Conservation (phyloP, 2,888 invertebrate species). For the Hololepta plana region DNA sequence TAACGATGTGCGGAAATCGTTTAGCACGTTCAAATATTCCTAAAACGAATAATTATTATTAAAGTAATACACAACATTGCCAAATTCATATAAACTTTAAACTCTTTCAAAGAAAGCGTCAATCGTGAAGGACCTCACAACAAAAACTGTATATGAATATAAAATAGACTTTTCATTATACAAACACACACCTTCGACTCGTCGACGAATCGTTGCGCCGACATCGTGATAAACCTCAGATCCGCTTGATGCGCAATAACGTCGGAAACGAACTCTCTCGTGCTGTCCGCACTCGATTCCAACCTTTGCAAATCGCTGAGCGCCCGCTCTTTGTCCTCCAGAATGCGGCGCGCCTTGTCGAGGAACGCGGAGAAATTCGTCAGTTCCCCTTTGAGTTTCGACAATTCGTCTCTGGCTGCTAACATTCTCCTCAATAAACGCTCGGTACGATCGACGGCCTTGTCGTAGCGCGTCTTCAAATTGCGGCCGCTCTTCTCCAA, state of each 20-base stretch:
- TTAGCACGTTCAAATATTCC: conserved; percentile 67
- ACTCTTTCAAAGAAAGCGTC: not conserved
- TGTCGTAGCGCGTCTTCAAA: conserved; percentile 66
- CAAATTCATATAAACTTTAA: not conserved
- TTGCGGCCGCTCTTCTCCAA: conserved; percentile 75
- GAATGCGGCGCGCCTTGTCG: conserved; percentile 54
- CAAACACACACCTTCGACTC: conserved; percentile 58
- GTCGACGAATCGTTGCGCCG: conserved; percentile 89
- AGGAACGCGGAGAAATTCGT: conserved; percentile 71
- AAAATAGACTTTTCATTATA: not conserved
- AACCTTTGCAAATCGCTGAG: conserved; percentile 58
- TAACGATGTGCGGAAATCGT: conserved; percentile 72
- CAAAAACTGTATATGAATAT: not conserved
- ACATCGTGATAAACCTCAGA: conserved; percentile 86
- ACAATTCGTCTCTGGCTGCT: conserved; percentile 73
- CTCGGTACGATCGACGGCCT: conserved; percentile 62
- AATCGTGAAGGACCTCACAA: not conserved
- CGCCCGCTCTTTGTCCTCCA: conserved; percentile 74
- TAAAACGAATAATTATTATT: conserved; percentile 15
- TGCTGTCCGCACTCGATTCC: conserved; percentile 55
- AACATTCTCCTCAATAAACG: conserved; percentile 57
- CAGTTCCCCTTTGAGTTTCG: conserved; percentile 69
- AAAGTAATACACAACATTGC: conserved; percentile 1
- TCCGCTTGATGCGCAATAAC: conserved; percentile 94
- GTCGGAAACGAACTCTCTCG: conserved; percentile 77